Percentiles rank a stretch among this genome's conserved stretches.
phyloP scores from a whole-genome alignment of 2,797 vertebrate species.

The Mus minutoides region DNA sequence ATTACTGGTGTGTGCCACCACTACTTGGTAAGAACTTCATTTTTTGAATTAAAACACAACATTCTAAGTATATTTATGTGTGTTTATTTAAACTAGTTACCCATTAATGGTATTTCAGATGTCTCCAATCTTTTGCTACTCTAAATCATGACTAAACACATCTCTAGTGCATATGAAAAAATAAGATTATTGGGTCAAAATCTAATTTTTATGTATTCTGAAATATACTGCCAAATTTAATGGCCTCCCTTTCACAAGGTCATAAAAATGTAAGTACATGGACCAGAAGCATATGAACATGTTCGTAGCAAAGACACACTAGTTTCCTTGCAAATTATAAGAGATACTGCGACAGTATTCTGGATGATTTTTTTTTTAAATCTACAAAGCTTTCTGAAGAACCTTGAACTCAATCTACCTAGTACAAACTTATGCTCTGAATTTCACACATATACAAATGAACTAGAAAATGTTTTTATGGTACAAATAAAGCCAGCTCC shows the following conservation, averaged over 20 bases:
- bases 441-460: neutral
- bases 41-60: neutral
- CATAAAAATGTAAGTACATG: neutral
- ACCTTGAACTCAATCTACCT: conserved; percentile 10
- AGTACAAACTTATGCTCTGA: conserved; percentile 34
- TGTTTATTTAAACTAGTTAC: neutral
- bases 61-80: neutral
- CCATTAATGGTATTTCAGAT: neutral
- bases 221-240: conserved; percentile 19
- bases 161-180: conserved; percentile 30
- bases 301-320: neutral
- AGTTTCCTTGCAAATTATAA: neutral
- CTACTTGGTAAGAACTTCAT: neutral
- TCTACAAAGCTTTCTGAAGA: conserved; percentile 34
- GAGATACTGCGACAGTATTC: neutral
- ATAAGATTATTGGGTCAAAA: conserved; percentile 6
- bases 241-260: neutral
- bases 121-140: conserved; percentile 29
- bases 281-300: neutral
- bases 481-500: neutral
- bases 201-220: conserved; percentile 39
- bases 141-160: conserved; percentile 17
- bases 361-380: neutral
- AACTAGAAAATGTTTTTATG: neutral
- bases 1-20: neutral